Percentiles rank a stretch among this genome's conserved stretches.
These are phyloP conservation scores for Polydesmus complanatus DNA, from an alignment of 2,888 invertebrate species.

Conservation along the genomic window DNA sequence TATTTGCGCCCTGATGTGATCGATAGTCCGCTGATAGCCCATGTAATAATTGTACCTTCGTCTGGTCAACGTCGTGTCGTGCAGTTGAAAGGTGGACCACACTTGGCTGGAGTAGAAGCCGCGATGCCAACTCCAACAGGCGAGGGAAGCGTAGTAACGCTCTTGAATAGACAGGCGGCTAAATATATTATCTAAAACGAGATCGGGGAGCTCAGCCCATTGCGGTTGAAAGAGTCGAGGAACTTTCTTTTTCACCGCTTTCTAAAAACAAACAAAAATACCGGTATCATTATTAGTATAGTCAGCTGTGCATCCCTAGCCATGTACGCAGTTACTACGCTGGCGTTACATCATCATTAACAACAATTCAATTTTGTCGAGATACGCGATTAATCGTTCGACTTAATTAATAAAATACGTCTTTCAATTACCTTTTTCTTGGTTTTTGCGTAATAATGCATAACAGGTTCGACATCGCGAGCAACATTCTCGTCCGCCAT, in stretches of 20 bases:
- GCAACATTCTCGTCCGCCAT: not conserved
- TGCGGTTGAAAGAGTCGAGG: not conserved
- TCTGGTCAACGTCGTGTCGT: slow-evolving; percentile 57
- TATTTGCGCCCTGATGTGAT: slow-evolving; percentile 55
- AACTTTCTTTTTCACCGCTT: not conserved
- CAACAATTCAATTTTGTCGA: too few relatives aligned
- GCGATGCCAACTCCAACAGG: slow-evolving; percentile 45
- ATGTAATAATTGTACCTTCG: slow-evolving; percentile 64
- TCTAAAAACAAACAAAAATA: not conserved
- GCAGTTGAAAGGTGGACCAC: slow-evolving; percentile 59
- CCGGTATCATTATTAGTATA: not conserved
- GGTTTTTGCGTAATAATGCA: not conserved
- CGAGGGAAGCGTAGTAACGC: slow-evolving; percentile 58
- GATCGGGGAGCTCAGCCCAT: slow-evolving; percentile 55
- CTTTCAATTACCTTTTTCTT: not conserved
- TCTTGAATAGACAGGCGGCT: slow-evolving; percentile 50
- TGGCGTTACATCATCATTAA: too few relatives aligned
- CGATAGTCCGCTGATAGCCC: slow-evolving; percentile 63
- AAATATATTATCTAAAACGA: slow-evolving; percentile 58
- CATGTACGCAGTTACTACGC: too few relatives aligned
- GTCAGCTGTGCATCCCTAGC: too few relatives aligned
- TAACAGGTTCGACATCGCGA: not conserved
- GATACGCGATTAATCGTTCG: too few relatives aligned
- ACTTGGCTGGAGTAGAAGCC: slow-evolving; percentile 56
- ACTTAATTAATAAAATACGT: too few relatives aligned